Evolutionary conservation across 2,113 vertebrate species (phyloP).

Genomic region (Corythornis cristatus): DNA sequence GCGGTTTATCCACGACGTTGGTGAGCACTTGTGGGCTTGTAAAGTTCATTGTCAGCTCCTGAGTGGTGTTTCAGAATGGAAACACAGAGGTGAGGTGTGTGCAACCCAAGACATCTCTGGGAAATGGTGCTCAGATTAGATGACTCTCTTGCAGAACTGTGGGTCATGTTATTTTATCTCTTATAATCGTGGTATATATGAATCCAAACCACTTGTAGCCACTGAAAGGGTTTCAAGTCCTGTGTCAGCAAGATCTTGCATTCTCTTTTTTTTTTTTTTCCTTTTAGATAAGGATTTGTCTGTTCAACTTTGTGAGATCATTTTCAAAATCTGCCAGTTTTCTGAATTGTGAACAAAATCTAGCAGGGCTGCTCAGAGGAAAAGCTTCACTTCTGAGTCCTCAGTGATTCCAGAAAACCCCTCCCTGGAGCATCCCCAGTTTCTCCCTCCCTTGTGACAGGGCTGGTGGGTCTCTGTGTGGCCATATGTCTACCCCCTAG

Average conservation of each 20-base stretch:
- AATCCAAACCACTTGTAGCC: background rate
- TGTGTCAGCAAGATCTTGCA: background rate
- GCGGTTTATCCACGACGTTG: constrained; percentile 97
- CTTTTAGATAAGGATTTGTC: background rate
- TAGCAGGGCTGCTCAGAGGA: background rate
- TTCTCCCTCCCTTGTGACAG: background rate
- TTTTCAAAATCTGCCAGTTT: background rate
- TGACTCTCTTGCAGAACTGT: background rate
- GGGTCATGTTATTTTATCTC: background rate
- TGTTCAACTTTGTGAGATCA: background rate
- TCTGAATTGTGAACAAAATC: background rate
- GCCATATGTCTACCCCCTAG: background rate
- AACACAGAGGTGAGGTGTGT: background rate
- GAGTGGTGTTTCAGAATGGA: background rate
- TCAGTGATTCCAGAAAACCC: background rate
- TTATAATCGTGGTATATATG: rapidly evolving
- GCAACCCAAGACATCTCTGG: background rate
- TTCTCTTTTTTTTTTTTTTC: background rate
- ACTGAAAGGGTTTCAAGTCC: background rate
- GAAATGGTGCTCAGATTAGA: background rate
- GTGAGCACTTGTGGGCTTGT: constrained; percentile 73
- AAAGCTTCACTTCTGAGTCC: background rate
- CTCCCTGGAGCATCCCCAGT: background rate
- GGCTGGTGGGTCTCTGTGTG: background rate
- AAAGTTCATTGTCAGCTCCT: background rate